Percentiles rank a stretch among this genome's conserved stretches.
Conservation (phyloP, 1,140 invertebrate species). For the Orussus abietinus region DNA sequence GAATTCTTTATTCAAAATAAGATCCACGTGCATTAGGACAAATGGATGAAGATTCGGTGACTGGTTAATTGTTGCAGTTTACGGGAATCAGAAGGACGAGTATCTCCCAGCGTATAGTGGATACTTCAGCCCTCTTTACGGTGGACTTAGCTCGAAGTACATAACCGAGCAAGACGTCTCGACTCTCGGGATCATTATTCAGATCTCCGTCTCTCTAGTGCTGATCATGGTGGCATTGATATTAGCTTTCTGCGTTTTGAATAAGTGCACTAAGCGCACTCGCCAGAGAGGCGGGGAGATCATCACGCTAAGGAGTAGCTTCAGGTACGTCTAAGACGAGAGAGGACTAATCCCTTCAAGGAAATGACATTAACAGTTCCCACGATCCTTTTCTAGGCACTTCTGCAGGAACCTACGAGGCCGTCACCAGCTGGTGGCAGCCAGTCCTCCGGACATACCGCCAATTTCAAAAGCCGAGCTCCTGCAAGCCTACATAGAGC, state of each 20-base stretch:
- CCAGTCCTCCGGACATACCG: conserved; percentile 75
- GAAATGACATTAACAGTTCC: no score
- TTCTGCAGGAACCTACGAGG: conserved; percentile 62
- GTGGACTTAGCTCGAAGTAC: conserved; percentile 34
- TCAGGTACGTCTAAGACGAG: conserved; percentile 55
- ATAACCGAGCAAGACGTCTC: conserved; percentile 31
- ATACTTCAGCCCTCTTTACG: conserved; percentile 43
- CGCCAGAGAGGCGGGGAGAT: conserved; percentile 74
- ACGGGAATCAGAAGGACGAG: conserved; percentile 30
- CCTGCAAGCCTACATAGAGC: conserved; percentile 69
- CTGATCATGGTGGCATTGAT: conserved; percentile 64
- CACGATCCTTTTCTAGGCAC: conserved; percentile 50
- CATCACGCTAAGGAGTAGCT: conserved; percentile 65
- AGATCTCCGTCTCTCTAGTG: conserved; percentile 60
- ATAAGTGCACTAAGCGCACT: conserved; percentile 68
- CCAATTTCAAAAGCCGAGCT: conserved; percentile 71
- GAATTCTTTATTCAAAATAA: no score
- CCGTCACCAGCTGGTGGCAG: conserved; percentile 62
- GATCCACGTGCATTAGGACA: no score
- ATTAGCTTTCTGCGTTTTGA: conserved; percentile 65
- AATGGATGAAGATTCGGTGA: no score
- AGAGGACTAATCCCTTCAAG: no score
- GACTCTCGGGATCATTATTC: conserved; percentile 42
- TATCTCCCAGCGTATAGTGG: conserved; percentile 43
- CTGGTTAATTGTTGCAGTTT: conserved; percentile 41